Conservation (phyloP, 2,113 vertebrate species). For the Pollimyrus isidori region DNA sequence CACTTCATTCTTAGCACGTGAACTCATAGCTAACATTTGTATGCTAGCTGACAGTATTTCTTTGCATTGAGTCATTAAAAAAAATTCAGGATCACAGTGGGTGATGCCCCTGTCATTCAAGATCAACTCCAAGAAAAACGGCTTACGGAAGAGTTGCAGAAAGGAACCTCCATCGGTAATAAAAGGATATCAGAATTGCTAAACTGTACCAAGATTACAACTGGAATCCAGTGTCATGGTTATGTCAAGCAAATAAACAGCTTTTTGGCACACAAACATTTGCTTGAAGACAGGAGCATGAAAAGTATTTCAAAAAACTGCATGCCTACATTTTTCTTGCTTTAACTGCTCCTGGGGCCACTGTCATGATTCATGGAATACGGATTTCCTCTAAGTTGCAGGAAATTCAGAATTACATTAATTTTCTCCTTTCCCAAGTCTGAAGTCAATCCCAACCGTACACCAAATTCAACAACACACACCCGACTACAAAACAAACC, state of each 20-base stretch:
- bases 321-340: neutral
- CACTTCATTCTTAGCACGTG: neutral
- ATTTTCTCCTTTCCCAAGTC: neutral
- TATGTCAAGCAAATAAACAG: neutral
- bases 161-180: neutral
- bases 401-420: neutral
- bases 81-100: neutral
- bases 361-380: neutral
- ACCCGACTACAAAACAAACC: neutral
- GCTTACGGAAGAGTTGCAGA: neutral
- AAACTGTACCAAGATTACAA: neutral
- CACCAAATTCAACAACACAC: neutral
- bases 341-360: neutral
- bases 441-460: neutral
- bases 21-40: neutral
- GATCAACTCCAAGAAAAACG: neutral
- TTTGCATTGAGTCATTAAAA: neutral
- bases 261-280: neutral
- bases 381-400: neutral
- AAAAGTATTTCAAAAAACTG: neutral
- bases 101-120: neutral
- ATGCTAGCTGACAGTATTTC: neutral
- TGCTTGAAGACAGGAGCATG: neutral
- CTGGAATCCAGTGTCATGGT: neutral
- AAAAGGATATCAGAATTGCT: neutral